Conservation (phyloP, 2,113 vertebrate species). For the Phylloscopus whistleri region DNA sequence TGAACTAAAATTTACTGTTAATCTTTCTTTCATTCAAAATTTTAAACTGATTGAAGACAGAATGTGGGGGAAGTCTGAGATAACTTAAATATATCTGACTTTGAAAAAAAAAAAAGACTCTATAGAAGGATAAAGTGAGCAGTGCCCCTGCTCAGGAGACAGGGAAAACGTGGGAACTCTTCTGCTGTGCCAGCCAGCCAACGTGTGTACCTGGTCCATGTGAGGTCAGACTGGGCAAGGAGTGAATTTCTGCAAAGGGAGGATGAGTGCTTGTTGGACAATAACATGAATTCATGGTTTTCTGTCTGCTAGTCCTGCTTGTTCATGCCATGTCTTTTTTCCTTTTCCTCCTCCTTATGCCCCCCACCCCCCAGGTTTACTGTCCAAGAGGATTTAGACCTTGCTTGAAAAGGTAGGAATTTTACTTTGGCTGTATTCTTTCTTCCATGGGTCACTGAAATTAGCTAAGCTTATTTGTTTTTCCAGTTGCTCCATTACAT, state of each 20-base stretch:
- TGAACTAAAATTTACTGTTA: not conserved
- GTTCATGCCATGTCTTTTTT: not conserved
- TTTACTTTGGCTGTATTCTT: not conserved
- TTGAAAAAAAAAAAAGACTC: not conserved
- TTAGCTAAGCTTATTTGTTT: not conserved
- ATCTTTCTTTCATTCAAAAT: not conserved
- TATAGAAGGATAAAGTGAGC: not conserved
- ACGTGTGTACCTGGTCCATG: fast-evolving
- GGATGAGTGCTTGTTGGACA: not conserved
- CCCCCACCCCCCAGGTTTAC: not conserved
- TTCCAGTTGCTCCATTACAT: not conserved
- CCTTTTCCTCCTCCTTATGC: not conserved
- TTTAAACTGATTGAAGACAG: not conserved
- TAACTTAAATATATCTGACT: not conserved
- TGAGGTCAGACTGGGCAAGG: not conserved
- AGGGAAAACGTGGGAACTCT: not conserved
- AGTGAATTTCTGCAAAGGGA: not conserved
- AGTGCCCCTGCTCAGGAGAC: not conserved
- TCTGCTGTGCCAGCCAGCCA: not conserved
- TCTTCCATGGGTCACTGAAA: not conserved
- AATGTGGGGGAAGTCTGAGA: not conserved
- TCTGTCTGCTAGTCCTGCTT: not conserved
- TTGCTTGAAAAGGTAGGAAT: constrained; percentile 50
- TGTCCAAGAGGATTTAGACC: constrained; percentile 1
- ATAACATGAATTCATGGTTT: fast-evolving